Base-by-base conservation (phyloP, 2,797 vertebrate species). In the Falco naumanni region DNA sequence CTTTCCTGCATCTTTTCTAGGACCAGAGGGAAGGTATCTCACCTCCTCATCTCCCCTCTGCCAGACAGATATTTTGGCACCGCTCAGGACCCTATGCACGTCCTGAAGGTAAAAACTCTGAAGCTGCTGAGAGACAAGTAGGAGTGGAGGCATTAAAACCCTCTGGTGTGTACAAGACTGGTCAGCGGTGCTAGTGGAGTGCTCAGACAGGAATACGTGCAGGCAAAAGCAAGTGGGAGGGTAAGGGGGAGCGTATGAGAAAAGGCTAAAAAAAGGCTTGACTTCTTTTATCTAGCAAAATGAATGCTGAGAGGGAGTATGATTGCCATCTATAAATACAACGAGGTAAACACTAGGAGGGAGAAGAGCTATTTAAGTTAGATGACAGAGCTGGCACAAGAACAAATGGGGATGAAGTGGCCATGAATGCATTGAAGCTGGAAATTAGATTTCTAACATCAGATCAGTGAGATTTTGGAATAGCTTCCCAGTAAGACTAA, bases 371-470 rank as follows among this genome's bases (percentile, higher is more conserved):
- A 4, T 81, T 94, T 74, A 68, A 91, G 94, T 78, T 74, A 78
- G 88, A 90, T 94, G 92, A 80, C 93, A 93, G 94, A 90, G 48
- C 63, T 97, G 96, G 96, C 95, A 82, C 34, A 9, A 76, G 84
- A 94, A 94, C 92, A 95, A 92, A 94, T 89, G 92, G 87, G 93
- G 86, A 93, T 84, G 95, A 92, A 95, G 92, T 90, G 93, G 94
- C 86, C 86, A 56, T 22, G 88, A 89, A 92, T 82, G 83, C 95
- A 87, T 51, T 5, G 4, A 84, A 80, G 96, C 94, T 97, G 93
- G 90, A 94, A 97, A 95, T 93, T 77, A 94, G 70, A 93, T 95
- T 96, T 95, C 92, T 76, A 82, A 47, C 84, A 90, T 88, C 90
- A 96, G 86, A 93, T 84, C 90, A 66, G 80, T 39, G 76, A 91